Conservation (phyloP, 2,797 vertebrate species). For the Esox masquinongy region DNA sequence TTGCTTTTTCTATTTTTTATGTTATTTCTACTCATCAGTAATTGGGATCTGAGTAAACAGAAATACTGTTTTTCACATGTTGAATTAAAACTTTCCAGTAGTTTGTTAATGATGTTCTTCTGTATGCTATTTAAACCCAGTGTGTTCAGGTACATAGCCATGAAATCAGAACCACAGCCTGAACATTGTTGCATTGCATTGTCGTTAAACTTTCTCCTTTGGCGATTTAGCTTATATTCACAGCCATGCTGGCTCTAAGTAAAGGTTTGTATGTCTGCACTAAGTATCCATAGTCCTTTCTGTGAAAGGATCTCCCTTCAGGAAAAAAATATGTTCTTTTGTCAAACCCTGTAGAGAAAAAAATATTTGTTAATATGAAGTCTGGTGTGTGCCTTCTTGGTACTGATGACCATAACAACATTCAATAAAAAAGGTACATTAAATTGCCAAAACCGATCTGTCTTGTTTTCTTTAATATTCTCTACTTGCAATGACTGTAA, state of each 20-base stretch:
- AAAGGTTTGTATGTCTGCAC: constrained; percentile 62
- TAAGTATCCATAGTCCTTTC: constrained; percentile 84
- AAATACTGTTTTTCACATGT: constrained; percentile 27
- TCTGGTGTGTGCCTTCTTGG: constrained; percentile 84
- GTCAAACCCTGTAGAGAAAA: constrained; percentile 60
- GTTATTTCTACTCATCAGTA: constrained; percentile 50
- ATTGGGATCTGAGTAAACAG: constrained; percentile 40
- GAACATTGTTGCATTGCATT: constrained; percentile 33
- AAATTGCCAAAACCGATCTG: constrained; percentile 68
- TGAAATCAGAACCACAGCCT: constrained; percentile 56
- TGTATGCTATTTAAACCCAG: constrained; percentile 46
- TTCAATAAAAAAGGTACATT: constrained; percentile 89
- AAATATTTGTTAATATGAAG: constrained; percentile 76
- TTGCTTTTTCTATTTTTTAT: constrained; percentile 42
- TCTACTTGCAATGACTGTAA: not conserved
- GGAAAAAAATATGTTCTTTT: constrained; percentile 57
- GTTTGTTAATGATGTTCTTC: constrained; percentile 37
- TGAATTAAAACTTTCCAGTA: constrained; percentile 29
- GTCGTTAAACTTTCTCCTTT: constrained; percentile 37
- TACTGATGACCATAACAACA: constrained; percentile 76
- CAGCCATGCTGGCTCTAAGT: constrained; percentile 53
- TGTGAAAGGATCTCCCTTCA: constrained; percentile 88
- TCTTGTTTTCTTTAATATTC: constrained; percentile 25
- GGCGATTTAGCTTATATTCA: constrained; percentile 42
- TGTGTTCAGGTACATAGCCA: constrained; percentile 68